phyloP scores from a whole-genome alignment of 2,888 invertebrate species.

The Hedychridium roseum region DNA sequence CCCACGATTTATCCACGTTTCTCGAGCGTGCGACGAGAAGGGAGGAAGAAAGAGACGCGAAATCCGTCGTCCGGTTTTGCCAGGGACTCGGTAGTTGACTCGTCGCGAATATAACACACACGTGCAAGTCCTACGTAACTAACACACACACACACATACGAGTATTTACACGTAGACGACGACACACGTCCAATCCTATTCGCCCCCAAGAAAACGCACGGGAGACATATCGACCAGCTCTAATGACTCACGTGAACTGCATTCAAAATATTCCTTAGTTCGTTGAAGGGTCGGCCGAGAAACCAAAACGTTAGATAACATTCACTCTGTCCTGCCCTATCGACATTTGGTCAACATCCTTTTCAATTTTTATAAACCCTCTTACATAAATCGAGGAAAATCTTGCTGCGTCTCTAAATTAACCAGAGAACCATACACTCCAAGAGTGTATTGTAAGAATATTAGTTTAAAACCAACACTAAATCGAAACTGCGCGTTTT shows the following conservation, averaged over 20 bases:
- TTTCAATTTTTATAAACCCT: background rate
- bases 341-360: background rate
- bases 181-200: background rate
- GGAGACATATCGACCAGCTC: background rate
- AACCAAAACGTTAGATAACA: background rate
- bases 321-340: too few relatives aligned
- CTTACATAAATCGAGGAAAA: background rate
- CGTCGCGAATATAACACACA: background rate
- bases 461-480: too few relatives aligned
- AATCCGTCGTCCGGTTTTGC: background rate
- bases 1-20: too few relatives aligned
- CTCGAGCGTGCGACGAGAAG: too few relatives aligned
- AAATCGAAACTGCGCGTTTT: too few relatives aligned
- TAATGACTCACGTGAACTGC: slow-evolving; percentile 5
- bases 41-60: too few relatives aligned
- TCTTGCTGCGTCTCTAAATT: too few relatives aligned
- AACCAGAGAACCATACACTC: too few relatives aligned
- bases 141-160: slow-evolving; percentile 13
- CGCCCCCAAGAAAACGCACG: background rate
- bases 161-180: slow-evolving; percentile 1
- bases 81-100: slow-evolving; percentile 11
- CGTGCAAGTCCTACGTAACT: slow-evolving; percentile 10
- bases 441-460: too few relatives aligned
- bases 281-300: background rate
- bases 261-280: slow-evolving; percentile 1